Percentiles rank a stretch among this genome's conserved stretches.
Conservation (phyloP, 2,888 invertebrate species). For the Cephus spinipes region DNA sequence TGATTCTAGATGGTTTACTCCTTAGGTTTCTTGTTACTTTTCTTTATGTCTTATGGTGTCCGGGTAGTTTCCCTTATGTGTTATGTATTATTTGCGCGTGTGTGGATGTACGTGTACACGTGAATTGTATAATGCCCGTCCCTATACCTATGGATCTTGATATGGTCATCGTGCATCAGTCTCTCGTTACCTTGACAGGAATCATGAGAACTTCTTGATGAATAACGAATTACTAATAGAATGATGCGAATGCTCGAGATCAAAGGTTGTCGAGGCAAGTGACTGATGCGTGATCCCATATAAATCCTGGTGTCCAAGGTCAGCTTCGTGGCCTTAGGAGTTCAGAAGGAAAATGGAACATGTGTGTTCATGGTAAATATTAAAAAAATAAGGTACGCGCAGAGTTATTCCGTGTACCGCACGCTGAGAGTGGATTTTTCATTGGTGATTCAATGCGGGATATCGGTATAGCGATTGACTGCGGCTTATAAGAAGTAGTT, state of each 20-base stretch:
- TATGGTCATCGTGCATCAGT: background rate
- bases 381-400: background rate
- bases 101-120: slow-evolving; percentile 23
- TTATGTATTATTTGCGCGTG: slow-evolving; percentile 12
- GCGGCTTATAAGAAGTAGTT: slow-evolving; percentile 26
- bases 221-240: background rate
- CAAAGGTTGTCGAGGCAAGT: background rate
- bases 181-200: background rate
- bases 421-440: background rate
- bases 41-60: slow-evolving; percentile 17
- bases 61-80: background rate
- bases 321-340: background rate
- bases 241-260: background rate
- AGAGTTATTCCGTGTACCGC: background rate
- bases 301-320: background rate
- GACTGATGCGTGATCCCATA: background rate
- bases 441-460: background rate
- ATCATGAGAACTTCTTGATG: background rate
- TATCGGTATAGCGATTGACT: background rate
- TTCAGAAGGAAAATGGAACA: background rate
- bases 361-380: background rate
- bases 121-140: slow-evolving; percentile 20
- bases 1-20: slow-evolving; percentile 30
- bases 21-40: slow-evolving; percentile 6
- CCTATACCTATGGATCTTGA: background rate